phyloP scores from a whole-genome alignment of 2,888 invertebrate species.

The Mongoloraphidia duomilia region DNA sequence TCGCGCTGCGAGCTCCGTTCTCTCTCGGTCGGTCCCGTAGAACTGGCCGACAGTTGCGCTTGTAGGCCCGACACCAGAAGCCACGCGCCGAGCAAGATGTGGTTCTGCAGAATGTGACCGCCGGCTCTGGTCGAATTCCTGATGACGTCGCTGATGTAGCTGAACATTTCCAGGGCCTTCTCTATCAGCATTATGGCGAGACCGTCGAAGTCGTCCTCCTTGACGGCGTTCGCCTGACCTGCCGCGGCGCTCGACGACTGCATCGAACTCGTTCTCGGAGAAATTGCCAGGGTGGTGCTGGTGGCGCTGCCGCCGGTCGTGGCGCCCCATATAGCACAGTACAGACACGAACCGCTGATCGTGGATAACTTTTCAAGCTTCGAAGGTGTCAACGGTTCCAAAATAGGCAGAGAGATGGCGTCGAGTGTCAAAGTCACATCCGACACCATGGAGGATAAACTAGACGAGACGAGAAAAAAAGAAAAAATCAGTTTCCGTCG shows the following conservation, averaged over 20 bases:
- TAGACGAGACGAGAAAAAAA: slow-evolving; percentile 20
- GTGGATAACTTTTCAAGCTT: slow-evolving; percentile 70
- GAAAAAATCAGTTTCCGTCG: background rate
- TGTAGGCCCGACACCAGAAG: slow-evolving; percentile 75
- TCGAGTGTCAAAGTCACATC: slow-evolving; percentile 74
- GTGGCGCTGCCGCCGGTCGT: slow-evolving; percentile 18
- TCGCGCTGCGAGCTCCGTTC: slow-evolving; percentile 30
- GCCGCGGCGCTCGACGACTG: slow-evolving; percentile 12
- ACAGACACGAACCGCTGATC: slow-evolving; percentile 69
- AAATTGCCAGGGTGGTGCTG: slow-evolving; percentile 35
- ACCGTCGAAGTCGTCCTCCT: slow-evolving; percentile 69
- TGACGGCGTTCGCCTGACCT: slow-evolving; percentile 22
- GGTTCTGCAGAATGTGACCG: slow-evolving; percentile 78
- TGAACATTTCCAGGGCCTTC: slow-evolving; percentile 75
- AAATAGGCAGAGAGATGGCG: slow-evolving; percentile 69
- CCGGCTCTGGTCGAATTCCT: slow-evolving; percentile 76
- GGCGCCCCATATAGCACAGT: slow-evolving; percentile 46
- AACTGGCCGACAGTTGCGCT: slow-evolving; percentile 56
- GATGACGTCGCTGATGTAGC: slow-evolving; percentile 63
- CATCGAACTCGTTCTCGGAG: slow-evolving; percentile 16
- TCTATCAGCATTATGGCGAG: slow-evolving; percentile 74
- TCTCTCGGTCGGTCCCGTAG: slow-evolving; percentile 33
- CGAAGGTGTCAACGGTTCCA: slow-evolving; percentile 76
- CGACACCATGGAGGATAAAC: slow-evolving; percentile 63
- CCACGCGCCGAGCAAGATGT: slow-evolving; percentile 80